Evolutionary conservation across 2,113 vertebrate species (phyloP).

Genomic region (Hassar affinis): DNA sequence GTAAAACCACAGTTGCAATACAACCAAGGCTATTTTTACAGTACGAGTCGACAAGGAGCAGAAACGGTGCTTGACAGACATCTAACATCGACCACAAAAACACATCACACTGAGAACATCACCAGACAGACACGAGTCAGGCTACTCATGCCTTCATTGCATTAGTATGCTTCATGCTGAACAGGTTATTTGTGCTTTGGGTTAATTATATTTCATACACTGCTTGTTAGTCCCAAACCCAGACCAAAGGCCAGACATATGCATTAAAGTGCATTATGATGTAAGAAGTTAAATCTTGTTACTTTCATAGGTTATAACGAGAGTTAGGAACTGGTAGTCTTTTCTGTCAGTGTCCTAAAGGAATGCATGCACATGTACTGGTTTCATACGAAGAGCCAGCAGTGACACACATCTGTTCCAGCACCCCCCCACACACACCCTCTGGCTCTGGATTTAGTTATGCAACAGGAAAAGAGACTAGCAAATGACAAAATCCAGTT

Average conservation of each 20-base stretch:
- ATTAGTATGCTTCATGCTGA: conserved; percentile 26
- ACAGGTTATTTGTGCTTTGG: conserved; percentile 37
- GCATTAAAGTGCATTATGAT: conserved; percentile 27
- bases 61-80: not conserved
- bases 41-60: not conserved
- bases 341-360: not conserved
- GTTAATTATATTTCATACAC: conserved; percentile 39
- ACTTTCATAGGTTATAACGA: conserved; percentile 18
- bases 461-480: conserved; percentile 20
- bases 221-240: conserved; percentile 16
- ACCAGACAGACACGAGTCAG: conserved; percentile 38
- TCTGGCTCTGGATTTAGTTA: not conserved
- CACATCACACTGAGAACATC: conserved; percentile 8
- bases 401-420: not conserved
- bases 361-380: not conserved
- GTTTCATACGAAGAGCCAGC: not conserved
- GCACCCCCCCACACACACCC: too few species aligned
- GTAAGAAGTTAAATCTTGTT: conserved; percentile 25
- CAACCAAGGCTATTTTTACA: conserved; percentile 19
- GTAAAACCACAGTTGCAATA: conserved; percentile 22
- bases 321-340: not conserved
- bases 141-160: conserved; percentile 24
- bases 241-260: conserved; percentile 39
- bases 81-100: conserved; percentile 30
- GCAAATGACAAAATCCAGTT: conserved; percentile 23